Evolutionary conservation across 2,113 vertebrate genomes (phyloP).

Genomic region (Cranoglanis bouderius): DNA sequence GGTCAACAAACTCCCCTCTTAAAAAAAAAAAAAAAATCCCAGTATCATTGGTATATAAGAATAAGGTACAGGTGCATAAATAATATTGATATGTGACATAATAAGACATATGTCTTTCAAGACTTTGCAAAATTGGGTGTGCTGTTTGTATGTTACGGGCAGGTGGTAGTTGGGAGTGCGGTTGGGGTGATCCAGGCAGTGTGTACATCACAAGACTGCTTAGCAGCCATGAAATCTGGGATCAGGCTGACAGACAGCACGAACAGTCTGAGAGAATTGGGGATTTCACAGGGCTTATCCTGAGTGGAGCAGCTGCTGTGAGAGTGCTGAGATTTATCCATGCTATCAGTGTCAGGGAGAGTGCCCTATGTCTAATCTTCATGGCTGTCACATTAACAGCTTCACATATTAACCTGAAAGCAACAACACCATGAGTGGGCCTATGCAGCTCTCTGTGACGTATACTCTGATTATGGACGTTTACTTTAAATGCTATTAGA

Average conservation of each 20-base stretch:
- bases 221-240: constrained; percentile 75
- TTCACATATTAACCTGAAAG: constrained; percentile 37
- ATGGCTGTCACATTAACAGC: constrained; percentile 70
- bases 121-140: constrained; percentile 1
- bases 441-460: constrained; percentile 16
- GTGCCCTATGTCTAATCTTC: constrained; percentile 62
- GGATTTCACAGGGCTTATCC: constrained; percentile 78
- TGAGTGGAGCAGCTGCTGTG: constrained; percentile 69
- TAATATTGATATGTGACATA: constrained; percentile 35
- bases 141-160: constrained; percentile 37
- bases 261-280: constrained; percentile 71
- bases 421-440: constrained; percentile 6
- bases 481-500: constrained; percentile 38
- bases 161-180: constrained; percentile 44
- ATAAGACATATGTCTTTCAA: not conserved
- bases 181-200: constrained; percentile 53
- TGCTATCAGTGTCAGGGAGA: constrained; percentile 46
- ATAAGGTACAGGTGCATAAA: constrained; percentile 25
- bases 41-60: constrained; percentile 65
- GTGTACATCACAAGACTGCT: constrained; percentile 63
- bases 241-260: constrained; percentile 61
- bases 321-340: constrained; percentile 53
- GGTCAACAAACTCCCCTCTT: constrained; percentile 69
- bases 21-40: constrained; percentile 43
- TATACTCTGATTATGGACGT: constrained; percentile 30